These are phyloP conservation scores for Lithophane leautieri DNA, from an alignment of 2,888 invertebrate species.

Conservation along the genomic window DNA sequence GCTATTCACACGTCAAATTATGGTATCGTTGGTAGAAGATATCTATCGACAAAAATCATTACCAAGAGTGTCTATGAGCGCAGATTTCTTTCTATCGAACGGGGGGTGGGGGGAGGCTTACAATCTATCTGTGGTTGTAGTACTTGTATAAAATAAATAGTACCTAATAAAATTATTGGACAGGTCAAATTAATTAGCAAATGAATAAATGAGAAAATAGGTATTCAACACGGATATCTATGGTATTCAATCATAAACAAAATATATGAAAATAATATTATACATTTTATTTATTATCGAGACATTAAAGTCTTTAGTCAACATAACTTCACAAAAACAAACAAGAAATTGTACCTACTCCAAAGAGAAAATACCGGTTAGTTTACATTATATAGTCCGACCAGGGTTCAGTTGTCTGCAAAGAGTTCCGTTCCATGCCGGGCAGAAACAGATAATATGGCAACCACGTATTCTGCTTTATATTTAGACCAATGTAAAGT, in stretches of 20 bases:
- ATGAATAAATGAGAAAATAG: no score
- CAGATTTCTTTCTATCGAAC: background rate
- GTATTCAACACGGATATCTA: no score
- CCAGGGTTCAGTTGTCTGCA: constrained; percentile 34
- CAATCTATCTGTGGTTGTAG: background rate
- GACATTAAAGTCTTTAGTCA: background rate
- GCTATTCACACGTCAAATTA: constrained; percentile 69
- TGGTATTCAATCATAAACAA: background rate
- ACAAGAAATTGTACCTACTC: no score
- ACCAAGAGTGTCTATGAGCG: background rate
- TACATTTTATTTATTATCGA: background rate
- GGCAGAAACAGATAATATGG: constrained; percentile 68
- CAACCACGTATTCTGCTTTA: constrained; percentile 67
- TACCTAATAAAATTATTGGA: background rate
- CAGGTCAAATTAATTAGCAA: background rate
- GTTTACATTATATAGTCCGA: constrained; percentile 14
- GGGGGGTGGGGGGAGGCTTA: no score
- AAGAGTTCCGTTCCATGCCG: constrained; percentile 48
- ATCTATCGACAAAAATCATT: constrained; percentile 33
- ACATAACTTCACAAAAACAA: no score
- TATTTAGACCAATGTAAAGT: constrained; percentile 69
- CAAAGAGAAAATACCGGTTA: constrained; percentile 13
- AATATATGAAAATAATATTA: no score
- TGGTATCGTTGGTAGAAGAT: constrained; percentile 49
- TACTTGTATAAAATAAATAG: background rate